Percentiles rank a stretch among this genome's conserved stretches.
Evolutionary conservation across 2,888 invertebrate species (phyloP).

Genomic region (Spisula subtruncata): DNA sequence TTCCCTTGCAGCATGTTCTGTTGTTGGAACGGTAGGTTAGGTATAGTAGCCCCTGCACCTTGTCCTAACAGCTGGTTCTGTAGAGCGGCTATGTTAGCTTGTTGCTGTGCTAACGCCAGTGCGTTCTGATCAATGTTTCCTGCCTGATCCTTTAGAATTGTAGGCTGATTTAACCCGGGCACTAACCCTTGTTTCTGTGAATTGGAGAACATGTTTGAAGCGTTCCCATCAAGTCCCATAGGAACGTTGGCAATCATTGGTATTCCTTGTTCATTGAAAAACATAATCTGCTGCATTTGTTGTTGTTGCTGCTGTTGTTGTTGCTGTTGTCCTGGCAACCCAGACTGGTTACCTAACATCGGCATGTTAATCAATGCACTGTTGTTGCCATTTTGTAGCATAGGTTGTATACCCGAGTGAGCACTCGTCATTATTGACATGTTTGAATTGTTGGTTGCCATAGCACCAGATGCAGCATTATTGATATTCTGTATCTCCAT

Average conservation of each 20-base stretch:
- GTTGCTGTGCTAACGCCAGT: slow-evolving; percentile 74
- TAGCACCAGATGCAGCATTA: slow-evolving; percentile 50
- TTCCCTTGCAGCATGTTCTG: slow-evolving; percentile 63
- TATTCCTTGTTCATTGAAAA: slow-evolving; percentile 82
- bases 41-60: slow-evolving; percentile 55
- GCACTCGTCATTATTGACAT: slow-evolving; percentile 69
- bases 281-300: slow-evolving; percentile 80
- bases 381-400: slow-evolving; percentile 61
- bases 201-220: slow-evolving; percentile 56
- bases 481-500: slow-evolving; percentile 42
- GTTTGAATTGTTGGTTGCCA: slow-evolving; percentile 44
- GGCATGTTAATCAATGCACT: slow-evolving; percentile 75
- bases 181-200: slow-evolving; percentile 64
- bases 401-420: slow-evolving; percentile 61
- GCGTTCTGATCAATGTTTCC: slow-evolving; percentile 73
- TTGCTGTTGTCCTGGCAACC: slow-evolving; percentile 68
- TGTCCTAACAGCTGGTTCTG: slow-evolving; percentile 69
- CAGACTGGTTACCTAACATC: slow-evolving; percentile 73
- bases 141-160: slow-evolving; percentile 56
- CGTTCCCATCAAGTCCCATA: slow-evolving; percentile 69
- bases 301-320: slow-evolving; percentile 65
- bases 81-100: slow-evolving; percentile 75
- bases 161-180: slow-evolving; percentile 49
- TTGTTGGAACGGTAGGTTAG: slow-evolving; percentile 69
- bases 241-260: slow-evolving; percentile 79